phyloP scores from a whole-genome alignment of 2,113 vertebrate species.

The Shinisaurus crocodilurus region DNA sequence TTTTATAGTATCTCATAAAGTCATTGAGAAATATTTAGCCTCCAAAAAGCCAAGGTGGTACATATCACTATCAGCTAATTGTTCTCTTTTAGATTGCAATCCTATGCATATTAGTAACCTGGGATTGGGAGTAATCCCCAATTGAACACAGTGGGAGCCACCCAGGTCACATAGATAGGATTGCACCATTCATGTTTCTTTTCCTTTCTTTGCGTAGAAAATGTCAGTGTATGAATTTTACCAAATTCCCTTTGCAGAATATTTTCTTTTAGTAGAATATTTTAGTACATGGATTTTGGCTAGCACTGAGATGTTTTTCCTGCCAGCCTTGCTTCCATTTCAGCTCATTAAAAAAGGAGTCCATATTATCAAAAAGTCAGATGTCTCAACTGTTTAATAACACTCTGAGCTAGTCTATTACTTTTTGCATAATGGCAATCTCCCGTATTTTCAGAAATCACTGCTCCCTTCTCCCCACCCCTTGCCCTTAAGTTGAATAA shows the following conservation, averaged over 20 bases:
- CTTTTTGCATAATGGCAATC: not conserved
- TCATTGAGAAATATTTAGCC: not conserved
- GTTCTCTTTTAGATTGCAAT: not conserved
- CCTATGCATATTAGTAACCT: not conserved
- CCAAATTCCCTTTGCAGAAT: not conserved
- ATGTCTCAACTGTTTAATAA: not conserved
- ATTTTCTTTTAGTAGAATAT: not conserved
- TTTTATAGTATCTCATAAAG: not conserved
- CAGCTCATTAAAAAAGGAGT: not conserved
- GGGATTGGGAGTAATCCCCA: not conserved
- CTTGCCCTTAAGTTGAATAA: not conserved
- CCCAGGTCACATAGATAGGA: not conserved
- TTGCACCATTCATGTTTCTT: not conserved
- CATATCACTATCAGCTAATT: not conserved
- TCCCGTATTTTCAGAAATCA: not conserved
- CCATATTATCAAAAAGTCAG: not conserved
- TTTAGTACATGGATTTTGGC: not conserved
- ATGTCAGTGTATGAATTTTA: too few species aligned
- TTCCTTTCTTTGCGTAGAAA: not conserved
- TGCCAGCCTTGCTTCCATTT: not conserved
- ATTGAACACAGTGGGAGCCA: not conserved
- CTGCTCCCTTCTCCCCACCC: not conserved
- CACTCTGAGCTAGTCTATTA: not conserved
- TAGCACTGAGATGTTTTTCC: not conserved
- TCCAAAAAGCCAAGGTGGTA: not conserved